A percentile compares a stretch with the other conserved stretches of the same genome.
Evolutionary conservation across 92 coral and sea anemone genomes (phyloP).

Genomic region (Palythoa heliodiscus): DNA sequence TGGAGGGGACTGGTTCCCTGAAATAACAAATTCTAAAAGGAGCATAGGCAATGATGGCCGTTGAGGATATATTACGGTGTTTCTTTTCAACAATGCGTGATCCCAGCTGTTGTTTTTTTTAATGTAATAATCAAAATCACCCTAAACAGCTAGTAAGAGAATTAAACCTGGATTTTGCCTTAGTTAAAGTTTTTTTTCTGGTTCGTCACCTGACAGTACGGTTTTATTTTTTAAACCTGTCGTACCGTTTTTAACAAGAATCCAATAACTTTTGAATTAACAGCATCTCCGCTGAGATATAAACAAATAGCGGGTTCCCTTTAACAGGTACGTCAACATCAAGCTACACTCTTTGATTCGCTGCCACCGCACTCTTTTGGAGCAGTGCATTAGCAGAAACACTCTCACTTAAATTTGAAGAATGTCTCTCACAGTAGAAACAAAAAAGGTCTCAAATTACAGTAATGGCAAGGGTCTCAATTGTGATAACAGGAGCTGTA

Average conservation of each 20-base stretch:
- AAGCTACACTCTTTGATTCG: background rate
- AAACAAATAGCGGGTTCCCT: conserved; percentile 28
- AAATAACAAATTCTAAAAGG: no score
- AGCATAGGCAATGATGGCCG: no score
- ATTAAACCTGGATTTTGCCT: no score
- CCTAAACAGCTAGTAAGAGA: no score
- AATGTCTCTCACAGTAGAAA: background rate
- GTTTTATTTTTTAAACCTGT: background rate
- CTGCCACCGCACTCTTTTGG: background rate
- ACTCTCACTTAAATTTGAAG: background rate
- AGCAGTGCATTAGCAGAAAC: background rate
- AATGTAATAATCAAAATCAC: no score
- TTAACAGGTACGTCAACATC: background rate
- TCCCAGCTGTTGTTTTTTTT: no score
- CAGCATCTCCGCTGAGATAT: conserved; percentile 2
- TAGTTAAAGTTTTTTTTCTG: background rate
- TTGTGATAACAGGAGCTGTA: no score
- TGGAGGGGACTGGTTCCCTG: no score
- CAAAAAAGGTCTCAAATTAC: background rate
- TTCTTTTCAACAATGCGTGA: no score
- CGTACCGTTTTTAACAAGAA: background rate
- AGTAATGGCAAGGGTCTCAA: background rate
- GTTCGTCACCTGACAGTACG: background rate
- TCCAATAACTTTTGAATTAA: conserved; percentile 14
- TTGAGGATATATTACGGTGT: no score